phyloP scores from a whole-genome alignment of 2,797 vertebrate genomes.

The Pangasius sanitwongsei region DNA sequence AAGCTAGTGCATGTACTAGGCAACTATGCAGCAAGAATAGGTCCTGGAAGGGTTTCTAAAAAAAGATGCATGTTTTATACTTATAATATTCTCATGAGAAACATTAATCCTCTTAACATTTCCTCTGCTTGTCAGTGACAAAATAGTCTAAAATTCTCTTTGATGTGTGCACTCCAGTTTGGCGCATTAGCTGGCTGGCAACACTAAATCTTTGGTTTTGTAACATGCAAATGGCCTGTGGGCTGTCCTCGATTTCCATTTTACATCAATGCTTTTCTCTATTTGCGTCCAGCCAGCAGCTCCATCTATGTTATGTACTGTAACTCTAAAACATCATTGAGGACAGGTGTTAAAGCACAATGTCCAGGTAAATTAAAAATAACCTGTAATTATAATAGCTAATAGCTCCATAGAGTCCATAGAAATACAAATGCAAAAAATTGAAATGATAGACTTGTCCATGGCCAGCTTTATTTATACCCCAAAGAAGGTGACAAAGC shows the following conservation, averaged over 20 bases:
- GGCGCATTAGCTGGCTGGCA: constrained; percentile 54
- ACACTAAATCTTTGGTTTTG: constrained; percentile 26
- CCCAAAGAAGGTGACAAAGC: constrained; percentile 3
- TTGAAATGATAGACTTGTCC: neutral
- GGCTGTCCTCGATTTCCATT: constrained; percentile 24
- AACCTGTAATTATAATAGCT: neutral
- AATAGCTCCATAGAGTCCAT: neutral
- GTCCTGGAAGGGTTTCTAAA: constrained; percentile 52
- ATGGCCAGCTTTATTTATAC: neutral
- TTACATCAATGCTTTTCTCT: constrained; percentile 1
- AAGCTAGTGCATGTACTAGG: constrained; percentile 71
- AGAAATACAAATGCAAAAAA: neutral
- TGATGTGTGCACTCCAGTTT: constrained; percentile 70
- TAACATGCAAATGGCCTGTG: constrained; percentile 21
- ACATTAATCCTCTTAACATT: constrained; percentile 40
- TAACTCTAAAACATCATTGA: neutral
- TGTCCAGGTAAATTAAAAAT: neutral
- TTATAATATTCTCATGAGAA: constrained; percentile 47
- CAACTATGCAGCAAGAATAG: constrained; percentile 68
- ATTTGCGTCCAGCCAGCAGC: neutral
- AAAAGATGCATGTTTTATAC: constrained; percentile 42
- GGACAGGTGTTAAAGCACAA: neutral
- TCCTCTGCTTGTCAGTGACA: constrained; percentile 24
- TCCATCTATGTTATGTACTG: neutral
- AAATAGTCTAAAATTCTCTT: constrained; percentile 55